Evolutionary conservation across 37 sponge, comb jelly and placozoan species (phyloP), one percentile per base, ranked within the genome.

Genomic region (Agelas oroides): DNA sequence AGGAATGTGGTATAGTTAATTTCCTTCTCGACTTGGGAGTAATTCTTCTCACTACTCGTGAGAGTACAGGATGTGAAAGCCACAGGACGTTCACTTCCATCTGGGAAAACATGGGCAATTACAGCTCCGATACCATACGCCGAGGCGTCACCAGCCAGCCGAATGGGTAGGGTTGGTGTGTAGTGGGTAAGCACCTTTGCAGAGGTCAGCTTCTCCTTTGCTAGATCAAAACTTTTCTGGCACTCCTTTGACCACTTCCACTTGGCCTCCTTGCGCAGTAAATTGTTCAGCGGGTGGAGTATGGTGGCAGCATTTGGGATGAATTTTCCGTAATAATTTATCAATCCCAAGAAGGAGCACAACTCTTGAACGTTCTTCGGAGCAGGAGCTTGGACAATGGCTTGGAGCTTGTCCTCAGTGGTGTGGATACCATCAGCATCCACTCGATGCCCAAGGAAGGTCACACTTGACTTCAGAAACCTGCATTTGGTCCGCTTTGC

Each of bases 221-320:
- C 24, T 25, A 27, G 73, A 5, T 32, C 11, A 11, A 3, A 71
- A 6, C 32, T 33, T 14, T 6, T 40, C 25, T 33, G 30, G 25
- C 41, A 40, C 38, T 40, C 46, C 6, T 71, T 32, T 35, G 73
- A 71, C 34, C 73, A 40, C 25, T 71, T 71, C 73, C 73, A 71
- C 31, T 27, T 24, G 25, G 11, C 11, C 2, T 32, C 46, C 73
- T 71, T 71, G 31, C 8, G 73, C 74, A 71, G 46, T 8, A 71
- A 11, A 5, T 41, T 25, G 30, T 71, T 35, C 8, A 71, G 11
- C 30, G 73, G 73, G 25, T 27, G 2, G 25, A 35, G 30, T 8
- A 39, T 33, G 31, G 30, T 25, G 5, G 73, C 25, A 25, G 46
- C 41, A 32, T 71, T 35, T 13, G 73, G 73, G 46, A 71, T 35